A percentile compares a stretch with the other conserved stretches of the same genome.
Evolutionary conservation across 2,797 vertebrate genomes (phyloP).

Genomic region (Myotis daubentonii): DNA sequence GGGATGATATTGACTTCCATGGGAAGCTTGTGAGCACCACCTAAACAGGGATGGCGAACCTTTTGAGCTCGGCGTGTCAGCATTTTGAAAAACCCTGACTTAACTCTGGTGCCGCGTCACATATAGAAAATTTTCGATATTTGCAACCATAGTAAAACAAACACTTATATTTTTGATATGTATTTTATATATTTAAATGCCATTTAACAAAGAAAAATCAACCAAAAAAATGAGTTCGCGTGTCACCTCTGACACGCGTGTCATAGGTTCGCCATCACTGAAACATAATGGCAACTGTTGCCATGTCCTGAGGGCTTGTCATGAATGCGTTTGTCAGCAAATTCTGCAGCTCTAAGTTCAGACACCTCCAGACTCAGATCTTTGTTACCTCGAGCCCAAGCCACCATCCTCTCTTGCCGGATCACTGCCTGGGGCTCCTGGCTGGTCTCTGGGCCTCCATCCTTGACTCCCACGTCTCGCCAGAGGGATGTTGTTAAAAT

Average conservation of each 20-base stretch:
- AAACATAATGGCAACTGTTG: neutral
- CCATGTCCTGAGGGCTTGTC: neutral
- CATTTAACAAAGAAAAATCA: too few relatives aligned
- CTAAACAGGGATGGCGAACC: neutral
- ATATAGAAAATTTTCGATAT: too few relatives aligned
- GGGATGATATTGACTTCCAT: neutral
- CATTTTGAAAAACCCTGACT: too few relatives aligned
- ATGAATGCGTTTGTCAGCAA: neutral
- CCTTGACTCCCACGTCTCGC: neutral
- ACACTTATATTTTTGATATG: too few relatives aligned
- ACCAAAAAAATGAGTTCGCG: too few relatives aligned
- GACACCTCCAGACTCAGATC: neutral
- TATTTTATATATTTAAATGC: too few relatives aligned
- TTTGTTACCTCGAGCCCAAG: neutral
- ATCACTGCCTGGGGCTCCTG: neutral
- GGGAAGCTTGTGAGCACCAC: neutral
- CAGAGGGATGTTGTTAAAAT: neutral
- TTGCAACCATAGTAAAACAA: too few relatives aligned
- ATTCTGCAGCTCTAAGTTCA: neutral
- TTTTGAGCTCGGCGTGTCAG: too few relatives aligned
- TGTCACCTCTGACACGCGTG: too few relatives aligned
- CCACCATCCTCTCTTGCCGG: neutral
- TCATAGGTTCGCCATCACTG: too few relatives aligned
- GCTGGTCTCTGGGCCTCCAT: neutral
- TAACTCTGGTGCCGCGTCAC: too few relatives aligned